Conservation (phyloP, 2,113 vertebrate species). For the Passer montanus region DNA sequence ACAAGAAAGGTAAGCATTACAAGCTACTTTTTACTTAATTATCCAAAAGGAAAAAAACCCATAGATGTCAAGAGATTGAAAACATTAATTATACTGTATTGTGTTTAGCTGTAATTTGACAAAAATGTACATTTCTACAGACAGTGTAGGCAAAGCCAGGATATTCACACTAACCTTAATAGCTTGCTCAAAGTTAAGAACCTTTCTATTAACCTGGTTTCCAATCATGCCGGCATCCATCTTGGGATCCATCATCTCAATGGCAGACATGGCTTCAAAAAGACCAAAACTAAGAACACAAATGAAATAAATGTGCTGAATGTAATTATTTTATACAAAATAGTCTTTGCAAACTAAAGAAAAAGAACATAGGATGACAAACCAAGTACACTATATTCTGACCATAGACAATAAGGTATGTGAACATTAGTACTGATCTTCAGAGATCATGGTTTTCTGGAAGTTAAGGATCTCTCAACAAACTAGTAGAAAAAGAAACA, state of each 20-base stretch:
- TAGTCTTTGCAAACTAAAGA: not conserved
- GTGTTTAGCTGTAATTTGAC: not conserved
- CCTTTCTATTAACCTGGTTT: constrained; percentile 98
- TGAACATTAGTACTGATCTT: not conserved
- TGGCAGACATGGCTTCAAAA: constrained; percentile 99
- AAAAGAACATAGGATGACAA: not conserved
- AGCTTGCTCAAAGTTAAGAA: constrained; percentile 97
- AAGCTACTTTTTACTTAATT: not conserved
- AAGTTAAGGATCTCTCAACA: not conserved
- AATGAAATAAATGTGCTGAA: not conserved
- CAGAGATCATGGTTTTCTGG: not conserved
- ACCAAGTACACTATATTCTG: not conserved
- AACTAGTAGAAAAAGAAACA: rapidly evolving
- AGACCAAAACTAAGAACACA: constrained; percentile 87
- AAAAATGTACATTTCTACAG: not conserved
- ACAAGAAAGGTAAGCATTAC: not conserved
- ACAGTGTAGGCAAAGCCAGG: not conserved
- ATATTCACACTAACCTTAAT: constrained; percentile 84
- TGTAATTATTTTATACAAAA: not conserved
- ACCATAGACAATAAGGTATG: not conserved
- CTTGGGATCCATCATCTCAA: constrained; percentile 99
- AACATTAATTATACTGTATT: not conserved
- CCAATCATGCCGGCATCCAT: constrained; percentile 99
- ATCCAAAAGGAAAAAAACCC: not conserved
- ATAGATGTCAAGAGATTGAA: not conserved